Conservation (phyloP, 2,797 vertebrate species). For the Spatula versicolor region DNA sequence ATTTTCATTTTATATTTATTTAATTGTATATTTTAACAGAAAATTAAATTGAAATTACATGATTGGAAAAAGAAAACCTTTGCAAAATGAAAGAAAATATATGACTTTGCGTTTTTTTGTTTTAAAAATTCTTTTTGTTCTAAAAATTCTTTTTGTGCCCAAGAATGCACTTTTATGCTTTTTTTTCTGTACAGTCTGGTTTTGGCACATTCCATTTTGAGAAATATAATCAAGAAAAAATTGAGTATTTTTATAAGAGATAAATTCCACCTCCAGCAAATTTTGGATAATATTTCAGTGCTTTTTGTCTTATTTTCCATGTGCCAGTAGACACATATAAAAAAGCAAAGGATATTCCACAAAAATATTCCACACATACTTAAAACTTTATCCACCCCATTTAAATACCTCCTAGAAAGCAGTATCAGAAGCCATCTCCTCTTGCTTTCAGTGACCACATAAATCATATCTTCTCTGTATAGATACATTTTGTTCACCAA, state of each 20-base stretch:
- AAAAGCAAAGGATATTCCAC: neutral
- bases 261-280: neutral
- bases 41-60: neutral
- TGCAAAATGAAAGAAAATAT: rapidly evolving
- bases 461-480: neutral
- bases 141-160: neutral
- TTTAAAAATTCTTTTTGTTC: neutral
- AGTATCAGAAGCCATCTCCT: neutral
- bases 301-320: neutral
- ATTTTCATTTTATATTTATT: neutral
- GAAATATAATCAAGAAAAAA: neutral
- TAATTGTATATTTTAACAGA: neutral
- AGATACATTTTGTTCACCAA: neutral
- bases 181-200: neutral
- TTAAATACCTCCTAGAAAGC: neutral
- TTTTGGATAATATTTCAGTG: neutral
- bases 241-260: neutral
- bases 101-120: neutral
- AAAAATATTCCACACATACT: neutral
- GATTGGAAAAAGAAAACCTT: neutral
- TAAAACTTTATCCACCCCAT: neutral
- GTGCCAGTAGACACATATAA: neutral
- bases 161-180: neutral
- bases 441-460: neutral
- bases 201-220: neutral